These are phyloP conservation scores for Diorhabda carinulata DNA, from an alignment of 1,140 invertebrate genomes.

Conservation along the genomic window DNA sequence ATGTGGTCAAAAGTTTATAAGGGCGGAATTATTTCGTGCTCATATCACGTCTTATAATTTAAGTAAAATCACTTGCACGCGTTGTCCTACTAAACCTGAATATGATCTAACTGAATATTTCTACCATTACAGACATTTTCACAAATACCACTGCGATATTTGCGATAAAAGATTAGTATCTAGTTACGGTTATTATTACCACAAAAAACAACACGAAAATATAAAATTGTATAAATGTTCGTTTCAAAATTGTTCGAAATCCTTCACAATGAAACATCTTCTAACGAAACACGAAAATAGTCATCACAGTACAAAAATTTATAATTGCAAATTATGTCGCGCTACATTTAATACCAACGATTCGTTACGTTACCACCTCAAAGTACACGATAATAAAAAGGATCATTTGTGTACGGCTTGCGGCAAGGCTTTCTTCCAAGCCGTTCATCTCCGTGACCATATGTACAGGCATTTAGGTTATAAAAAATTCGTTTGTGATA, in stretches of 20 bases:
- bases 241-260: neutral
- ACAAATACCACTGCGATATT: constrained; percentile 7
- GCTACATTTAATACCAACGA: neutral
- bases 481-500: neutral
- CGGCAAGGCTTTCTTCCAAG: neutral
- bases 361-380: neutral
- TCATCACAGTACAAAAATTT: neutral
- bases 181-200: constrained; percentile 4
- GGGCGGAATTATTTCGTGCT: neutral
- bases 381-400: neutral
- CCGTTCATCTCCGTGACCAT: constrained; percentile 3
- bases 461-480: constrained; percentile 3
- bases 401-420: neutral
- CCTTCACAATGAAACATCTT: neutral
- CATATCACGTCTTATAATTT: neutral
- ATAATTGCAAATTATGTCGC: neutral
- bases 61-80: neutral
- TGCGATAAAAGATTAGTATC: neutral
- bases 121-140: neutral
- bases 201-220: constrained; percentile 3
- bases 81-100: neutral
- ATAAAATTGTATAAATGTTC: constrained; percentile 6
- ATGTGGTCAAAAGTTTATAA: neutral
- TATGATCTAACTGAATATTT: neutral
- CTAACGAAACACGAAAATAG: neutral